Evolutionary conservation across 2,113 vertebrate species (phyloP).

Genomic region (Pituophis catenifer): DNA sequence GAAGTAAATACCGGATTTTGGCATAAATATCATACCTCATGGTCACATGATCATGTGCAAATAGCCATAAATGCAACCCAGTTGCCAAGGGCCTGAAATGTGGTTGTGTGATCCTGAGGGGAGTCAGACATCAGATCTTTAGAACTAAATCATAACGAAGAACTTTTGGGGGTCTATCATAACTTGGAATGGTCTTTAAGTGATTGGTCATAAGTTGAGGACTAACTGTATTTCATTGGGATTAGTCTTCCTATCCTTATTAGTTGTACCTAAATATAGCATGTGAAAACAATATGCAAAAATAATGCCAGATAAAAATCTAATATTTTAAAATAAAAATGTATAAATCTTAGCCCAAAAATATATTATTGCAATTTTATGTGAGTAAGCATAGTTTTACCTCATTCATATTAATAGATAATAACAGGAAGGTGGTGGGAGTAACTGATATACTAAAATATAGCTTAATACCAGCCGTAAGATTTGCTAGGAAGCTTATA

Average conservation of each 20-base stretch:
- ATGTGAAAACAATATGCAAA: background rate
- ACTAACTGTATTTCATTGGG: background rate
- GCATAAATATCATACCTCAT: background rate
- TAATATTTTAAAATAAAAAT: background rate
- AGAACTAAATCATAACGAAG: background rate
- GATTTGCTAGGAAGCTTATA: background rate
- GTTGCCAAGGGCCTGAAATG: background rate
- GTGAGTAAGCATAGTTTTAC: background rate
- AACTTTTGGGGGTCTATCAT: background rate
- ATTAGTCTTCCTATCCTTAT: background rate
- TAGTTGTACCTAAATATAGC: background rate
- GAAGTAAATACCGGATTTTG: background rate
- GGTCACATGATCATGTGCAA: background rate
- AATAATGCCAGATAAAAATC: background rate
- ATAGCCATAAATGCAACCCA: background rate
- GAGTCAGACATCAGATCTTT: background rate
- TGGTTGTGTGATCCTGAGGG: background rate
- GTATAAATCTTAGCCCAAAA: background rate
- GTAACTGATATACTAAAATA: background rate
- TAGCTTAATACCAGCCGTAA: background rate
- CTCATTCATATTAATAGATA: background rate
- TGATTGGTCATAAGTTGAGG: background rate
- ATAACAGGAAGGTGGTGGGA: background rate
- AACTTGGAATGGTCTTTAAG: background rate
- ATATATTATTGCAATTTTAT: background rate